Percentiles rank a stretch among this genome's conserved stretches.
Conservation (phyloP, 2,888 invertebrate species). For the Eupithecia inturbata region DNA sequence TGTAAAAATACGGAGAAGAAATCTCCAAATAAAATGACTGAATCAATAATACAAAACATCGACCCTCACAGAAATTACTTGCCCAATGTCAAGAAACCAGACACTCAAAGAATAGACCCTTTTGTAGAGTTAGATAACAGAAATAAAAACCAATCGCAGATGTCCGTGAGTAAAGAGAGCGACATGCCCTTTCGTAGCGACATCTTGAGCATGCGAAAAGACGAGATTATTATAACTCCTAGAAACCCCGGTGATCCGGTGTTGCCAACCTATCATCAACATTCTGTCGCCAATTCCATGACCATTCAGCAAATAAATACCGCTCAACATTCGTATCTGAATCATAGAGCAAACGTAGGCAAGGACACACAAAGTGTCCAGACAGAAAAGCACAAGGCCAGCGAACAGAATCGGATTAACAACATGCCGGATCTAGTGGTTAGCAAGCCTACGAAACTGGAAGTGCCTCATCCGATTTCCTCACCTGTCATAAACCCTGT, state of each 20-base stretch:
- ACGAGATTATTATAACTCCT: constrained; percentile 70
- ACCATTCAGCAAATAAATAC: constrained; percentile 76
- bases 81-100: constrained; percentile 64
- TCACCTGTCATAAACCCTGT: constrained; percentile 79
- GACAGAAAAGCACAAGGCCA: constrained; percentile 70
- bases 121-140: constrained; percentile 69
- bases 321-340: constrained; percentile 69
- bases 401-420: constrained; percentile 63
- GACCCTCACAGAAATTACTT: constrained; percentile 67
- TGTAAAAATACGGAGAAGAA: constrained; percentile 66
- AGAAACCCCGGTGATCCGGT: constrained; percentile 71
- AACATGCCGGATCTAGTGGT: constrained; percentile 67
- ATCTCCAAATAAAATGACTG: constrained; percentile 71
- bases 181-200: constrained; percentile 73
- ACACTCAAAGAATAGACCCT: constrained; percentile 68
- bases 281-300: constrained; percentile 72
- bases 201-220: constrained; percentile 64
- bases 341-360: constrained; percentile 65
- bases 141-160: constrained; percentile 62
- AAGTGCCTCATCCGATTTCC: constrained; percentile 79
- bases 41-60: constrained; percentile 70
- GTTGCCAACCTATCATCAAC: constrained; percentile 65
- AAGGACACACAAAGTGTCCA: constrained; percentile 77
- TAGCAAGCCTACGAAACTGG: constrained; percentile 71
- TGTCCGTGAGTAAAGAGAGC: constrained; percentile 65